Evolutionary conservation across 2,113 vertebrate species (phyloP).

Genomic region (Phocoena phocoena): DNA sequence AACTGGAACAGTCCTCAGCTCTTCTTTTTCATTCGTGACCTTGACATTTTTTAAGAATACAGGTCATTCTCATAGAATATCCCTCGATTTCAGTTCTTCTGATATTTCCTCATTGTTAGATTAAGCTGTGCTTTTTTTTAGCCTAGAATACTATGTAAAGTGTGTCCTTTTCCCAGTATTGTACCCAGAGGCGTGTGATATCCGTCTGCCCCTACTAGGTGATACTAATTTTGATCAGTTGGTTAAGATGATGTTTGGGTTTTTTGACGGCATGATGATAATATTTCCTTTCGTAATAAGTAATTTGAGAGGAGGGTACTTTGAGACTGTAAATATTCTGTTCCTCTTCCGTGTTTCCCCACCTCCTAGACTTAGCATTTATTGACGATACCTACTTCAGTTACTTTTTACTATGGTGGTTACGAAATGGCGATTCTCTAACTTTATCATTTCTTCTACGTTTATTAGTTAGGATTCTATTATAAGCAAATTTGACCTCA

Average conservation of each 20-base stretch:
- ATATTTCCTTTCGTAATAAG: not conserved
- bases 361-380: not conserved
- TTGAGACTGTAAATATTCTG: not conserved
- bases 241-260: not conserved
- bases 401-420: no score
- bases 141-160: not conserved
- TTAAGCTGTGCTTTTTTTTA: not conserved
- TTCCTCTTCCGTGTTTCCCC: not conserved
- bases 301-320: not conserved
- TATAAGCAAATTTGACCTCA: not conserved
- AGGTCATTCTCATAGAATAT: not conserved
- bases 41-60: not conserved
- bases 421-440: fast-evolving
- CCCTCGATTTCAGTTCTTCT: not conserved
- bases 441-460: not conserved
- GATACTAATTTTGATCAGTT: not conserved
- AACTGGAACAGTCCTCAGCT: not conserved
- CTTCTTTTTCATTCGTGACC: not conserved
- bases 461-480: fast-evolving
- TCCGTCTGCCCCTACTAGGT: not conserved
- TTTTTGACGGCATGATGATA: not conserved
- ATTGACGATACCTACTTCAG: not conserved
- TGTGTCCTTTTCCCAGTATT: not conserved
- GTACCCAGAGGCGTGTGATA: not conserved
- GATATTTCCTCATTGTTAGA: not conserved